Percentiles rank a stretch among this genome's conserved stretches.
phyloP scores from a whole-genome alignment of 2,797 vertebrate genomes.

The Coluber constrictor region DNA sequence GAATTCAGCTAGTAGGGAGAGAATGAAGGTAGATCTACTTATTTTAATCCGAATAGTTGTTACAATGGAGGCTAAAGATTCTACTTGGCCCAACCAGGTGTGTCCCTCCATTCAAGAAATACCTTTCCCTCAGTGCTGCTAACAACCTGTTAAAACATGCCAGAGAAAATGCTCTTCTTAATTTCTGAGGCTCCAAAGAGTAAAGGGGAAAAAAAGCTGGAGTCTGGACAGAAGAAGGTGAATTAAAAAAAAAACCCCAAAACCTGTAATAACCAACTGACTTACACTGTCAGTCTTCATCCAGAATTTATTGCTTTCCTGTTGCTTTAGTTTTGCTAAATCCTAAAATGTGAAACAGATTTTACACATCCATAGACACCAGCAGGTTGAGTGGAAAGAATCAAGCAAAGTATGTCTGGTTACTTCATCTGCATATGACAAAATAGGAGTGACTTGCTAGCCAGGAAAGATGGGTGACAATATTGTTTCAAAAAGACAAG shows the following conservation, averaged over 20 bases:
- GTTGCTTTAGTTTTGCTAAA: background rate
- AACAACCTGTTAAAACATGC: background rate
- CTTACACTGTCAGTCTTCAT: background rate
- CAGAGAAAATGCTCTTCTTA: background rate
- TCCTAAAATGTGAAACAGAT: background rate
- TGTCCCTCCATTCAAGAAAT: background rate
- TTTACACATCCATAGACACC: background rate
- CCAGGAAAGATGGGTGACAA: background rate
- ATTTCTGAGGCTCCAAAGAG: background rate
- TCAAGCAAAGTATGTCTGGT: background rate
- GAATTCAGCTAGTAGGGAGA: background rate
- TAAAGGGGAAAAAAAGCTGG: background rate
- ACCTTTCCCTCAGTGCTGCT: background rate
- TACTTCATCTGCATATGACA: background rate
- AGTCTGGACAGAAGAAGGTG: background rate
- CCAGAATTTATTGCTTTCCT: background rate
- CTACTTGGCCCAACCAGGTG: background rate
- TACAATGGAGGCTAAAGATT: background rate
- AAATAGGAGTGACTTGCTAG: background rate
- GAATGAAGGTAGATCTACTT: background rate
- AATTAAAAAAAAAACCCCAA: no score
- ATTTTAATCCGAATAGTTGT: background rate
- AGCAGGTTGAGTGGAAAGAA: background rate
- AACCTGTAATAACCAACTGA: no score
- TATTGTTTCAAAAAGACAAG: background rate